Evolutionary conservation across 2,797 vertebrate species (phyloP), one percentile per base, ranked within the genome.

Genomic region (Sebastes ruberrimus): DNA sequence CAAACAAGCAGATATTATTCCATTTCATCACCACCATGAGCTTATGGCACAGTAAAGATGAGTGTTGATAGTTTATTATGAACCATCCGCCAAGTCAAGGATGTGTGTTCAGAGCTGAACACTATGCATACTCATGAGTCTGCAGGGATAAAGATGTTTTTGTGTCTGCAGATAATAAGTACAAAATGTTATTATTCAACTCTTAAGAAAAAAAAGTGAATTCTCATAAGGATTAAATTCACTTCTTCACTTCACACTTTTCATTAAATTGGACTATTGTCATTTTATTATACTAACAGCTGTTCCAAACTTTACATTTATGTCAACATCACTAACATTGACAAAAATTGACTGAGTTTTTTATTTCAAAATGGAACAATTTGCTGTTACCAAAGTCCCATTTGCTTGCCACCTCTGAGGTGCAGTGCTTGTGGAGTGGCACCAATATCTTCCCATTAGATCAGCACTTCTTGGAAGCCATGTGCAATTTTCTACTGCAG

Each of bases 1-100:
- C 49, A 89, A 81, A 85, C 75, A 64, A 83, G 75, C 38, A 7
- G 27, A 84, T 86, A 84, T 86, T 74, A 84, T 83, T 82, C 69
- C 33, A 72, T 82, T 74, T 81, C 46, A 71, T 22, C 76, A 56
- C 25, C 23, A 42, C 25, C 23, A 49, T 59, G 61, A 81, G 67
- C 55, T 84, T 71, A 77, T 55, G 23, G 78, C 75, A 78, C 14
- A 72, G 71, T 82, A 60, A 87, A 86, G 32, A 64, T 66, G 57
- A 88, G 64, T 68, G 72, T 25, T 81, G 52, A 56, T 71, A 27
- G 56, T 82, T 73, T 79, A 74, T 75, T 73, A 64, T 60, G 52
- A 83, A 80, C 33, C 53, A 71, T 67, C 69, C 20, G 2, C 57
- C 49, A 13, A 73, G 71, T 78, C 66, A 84, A 74, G 49, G 67